Evolutionary conservation across 2,888 invertebrate species (phyloP).

Genomic region (Sarcophaga carnaria): DNA sequence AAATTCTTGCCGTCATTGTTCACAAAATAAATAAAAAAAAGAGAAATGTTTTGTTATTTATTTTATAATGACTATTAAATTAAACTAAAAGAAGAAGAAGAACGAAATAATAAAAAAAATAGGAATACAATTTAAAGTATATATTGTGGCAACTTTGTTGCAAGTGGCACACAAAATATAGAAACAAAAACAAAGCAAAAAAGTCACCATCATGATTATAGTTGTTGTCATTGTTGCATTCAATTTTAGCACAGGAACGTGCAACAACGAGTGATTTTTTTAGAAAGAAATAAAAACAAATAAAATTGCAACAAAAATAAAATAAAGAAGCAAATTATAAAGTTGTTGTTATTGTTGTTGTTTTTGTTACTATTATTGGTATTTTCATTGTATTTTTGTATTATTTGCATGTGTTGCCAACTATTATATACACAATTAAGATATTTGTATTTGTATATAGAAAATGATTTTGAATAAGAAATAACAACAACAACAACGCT

Average conservation of each 20-base stretch:
- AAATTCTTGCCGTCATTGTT: background rate
- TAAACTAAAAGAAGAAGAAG: conserved; percentile 18
- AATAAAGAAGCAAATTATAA: conserved; percentile 21
- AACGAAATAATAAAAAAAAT: too few relatives aligned
- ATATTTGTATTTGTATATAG: background rate
- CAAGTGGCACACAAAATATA: conserved; percentile 16
- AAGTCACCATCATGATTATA: conserved; percentile 17
- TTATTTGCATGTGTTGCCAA: conserved; percentile 51
- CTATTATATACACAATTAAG: conserved; percentile 10
- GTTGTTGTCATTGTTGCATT: conserved; percentile 31
- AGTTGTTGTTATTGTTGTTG: conserved; percentile 34
- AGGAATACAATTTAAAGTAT: conserved; percentile 24
- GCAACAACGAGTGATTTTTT: background rate
- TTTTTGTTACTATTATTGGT: conserved; percentile 22
- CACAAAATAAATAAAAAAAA: background rate
- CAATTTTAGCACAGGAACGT: background rate
- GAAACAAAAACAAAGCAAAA: conserved; percentile 22
- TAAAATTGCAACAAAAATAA: background rate
- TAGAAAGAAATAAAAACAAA: conserved; percentile 4
- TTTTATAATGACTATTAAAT: conserved; percentile 34
- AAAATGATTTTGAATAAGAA: background rate
- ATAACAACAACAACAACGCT: background rate
- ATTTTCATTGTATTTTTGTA: conserved; percentile 18
- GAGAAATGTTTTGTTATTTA: conserved; percentile 2
- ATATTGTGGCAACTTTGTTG: conserved; percentile 47